Conservation (phyloP, 2,888 invertebrate genomes). For the Phytoseiulus persimilis region DNA sequence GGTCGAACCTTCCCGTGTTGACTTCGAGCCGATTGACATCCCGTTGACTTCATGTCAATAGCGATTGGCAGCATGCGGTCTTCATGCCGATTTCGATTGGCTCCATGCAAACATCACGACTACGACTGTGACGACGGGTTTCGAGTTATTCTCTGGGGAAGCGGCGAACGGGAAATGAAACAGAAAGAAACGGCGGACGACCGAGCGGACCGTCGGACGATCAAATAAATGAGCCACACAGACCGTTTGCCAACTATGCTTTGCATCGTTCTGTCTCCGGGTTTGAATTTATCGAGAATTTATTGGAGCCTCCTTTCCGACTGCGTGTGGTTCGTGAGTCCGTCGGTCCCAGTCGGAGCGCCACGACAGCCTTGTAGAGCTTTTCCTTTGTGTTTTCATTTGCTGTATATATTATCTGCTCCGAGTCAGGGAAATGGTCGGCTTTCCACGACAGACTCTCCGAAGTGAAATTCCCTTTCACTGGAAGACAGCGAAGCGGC, state of each 20-base stretch:
- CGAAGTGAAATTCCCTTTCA: background rate
- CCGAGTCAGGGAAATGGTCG: background rate
- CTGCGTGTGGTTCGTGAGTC: background rate
- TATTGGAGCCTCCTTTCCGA: background rate
- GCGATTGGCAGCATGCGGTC: background rate
- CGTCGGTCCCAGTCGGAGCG: background rate
- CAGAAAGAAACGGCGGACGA: background rate
- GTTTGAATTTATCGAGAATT: background rate
- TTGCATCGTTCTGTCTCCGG: constrained; percentile 5
- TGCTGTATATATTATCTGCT: background rate
- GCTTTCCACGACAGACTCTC: background rate
- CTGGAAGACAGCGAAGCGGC: background rate
- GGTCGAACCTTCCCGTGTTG: background rate
- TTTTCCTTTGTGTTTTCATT: background rate
- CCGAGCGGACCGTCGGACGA: background rate
- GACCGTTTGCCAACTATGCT: background rate
- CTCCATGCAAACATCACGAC: background rate
- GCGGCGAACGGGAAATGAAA: background rate
- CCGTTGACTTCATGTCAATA: background rate
- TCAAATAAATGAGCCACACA: background rate
- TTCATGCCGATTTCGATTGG: background rate
- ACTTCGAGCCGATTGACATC: background rate
- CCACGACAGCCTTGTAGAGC: background rate
- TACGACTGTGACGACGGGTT: background rate
- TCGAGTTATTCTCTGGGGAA: background rate